Base-by-base conservation (phyloP, 1,140 invertebrate species). In the Aporrectodea caliginosa region DNA sequence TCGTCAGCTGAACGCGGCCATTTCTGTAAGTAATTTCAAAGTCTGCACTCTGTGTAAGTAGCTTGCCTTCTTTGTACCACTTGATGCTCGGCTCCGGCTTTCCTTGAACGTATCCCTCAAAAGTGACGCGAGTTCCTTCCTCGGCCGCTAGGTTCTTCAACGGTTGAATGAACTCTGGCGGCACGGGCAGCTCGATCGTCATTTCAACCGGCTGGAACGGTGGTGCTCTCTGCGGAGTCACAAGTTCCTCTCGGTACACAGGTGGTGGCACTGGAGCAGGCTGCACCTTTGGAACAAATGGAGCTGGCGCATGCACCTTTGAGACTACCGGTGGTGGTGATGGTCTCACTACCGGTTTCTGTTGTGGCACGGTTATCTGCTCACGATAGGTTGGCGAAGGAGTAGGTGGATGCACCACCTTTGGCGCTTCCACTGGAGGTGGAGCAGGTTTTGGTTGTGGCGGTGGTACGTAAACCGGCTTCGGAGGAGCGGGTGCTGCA, bases 1-100 rank as follows among this genome's bases (percentile, higher is more conserved):
- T 81, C 95, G 70, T 95, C 43, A 82, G 35, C 16, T 35, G 80
- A 0, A 88, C 86, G 32, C 86, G 83, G 2, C 84, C 83, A 43
- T 86, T 82, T 69, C 77, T 81, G 82, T 86, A 86, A 2, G 84
- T 83, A 69, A 88, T 88, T 77, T 87, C 84, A 32, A 75, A 77
- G 35, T 81, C 77, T 0, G 79, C 31, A 32, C 74, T 71, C 31
- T 80, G 58, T 29, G 30, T 70, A 2, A 80, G 2, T 43, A 80
- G 75, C 32, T 33, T 77, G 32, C 78, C 78, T 22, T 79, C 76
- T 78, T 82, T 82, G 34, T 35, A 80, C 81, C 80, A 82, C 32
- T 34, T 76, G n/a, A 80, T 70, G 27, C 69, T 76, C 14, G 82
- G 82, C 34, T 79, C 74, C 2, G 82, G 80, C 30, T 81, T 79